Evolutionary conservation across 2,113 vertebrate genomes (phyloP), one percentile per base, ranked within the genome.

Genomic region (Ophiodon elongatus): DNA sequence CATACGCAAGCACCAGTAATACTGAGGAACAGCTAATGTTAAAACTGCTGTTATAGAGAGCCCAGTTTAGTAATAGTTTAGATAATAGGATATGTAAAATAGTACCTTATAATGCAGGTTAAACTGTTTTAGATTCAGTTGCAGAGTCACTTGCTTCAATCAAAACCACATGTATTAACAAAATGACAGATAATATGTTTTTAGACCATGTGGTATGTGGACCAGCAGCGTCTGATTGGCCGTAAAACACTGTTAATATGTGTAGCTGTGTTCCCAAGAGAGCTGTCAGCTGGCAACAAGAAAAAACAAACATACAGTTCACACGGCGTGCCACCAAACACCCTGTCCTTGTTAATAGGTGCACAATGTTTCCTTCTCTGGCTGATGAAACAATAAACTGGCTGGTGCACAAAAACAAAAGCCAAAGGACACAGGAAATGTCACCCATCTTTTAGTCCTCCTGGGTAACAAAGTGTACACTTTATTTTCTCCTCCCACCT

Each of bases 381-480:
- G 47, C 37, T 77, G 43, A 65, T 70, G 41, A 87, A 80, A 85
- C 41, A 71, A 85, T 57, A 57, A 82, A 70, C 76, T 68, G 52
- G 76, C 27, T 63, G 62, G 56, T 82, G 37, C 33, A 56, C n/a
- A 72, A 60, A 79, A 87, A 76, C 41, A 80, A 75, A 80, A 73
- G 62, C 73, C 67, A 41, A 63, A 80, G 82, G 84, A 77, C 63
- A 62, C 68, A 82, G 78, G 75, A 83, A 89, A 88, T 80, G 65
- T 77, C 83, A 21, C 68, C 62, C 17, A 56, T 83, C 75, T 39
- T 60, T 77, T 47, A 63, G 21, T 52, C 41, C 62, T 84, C 47
- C 64, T 63, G 71, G 56, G 33, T 52, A 76, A 78, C 31, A 87
- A 68, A 73, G 27, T 67, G 1, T 31, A 19, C 29, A 17, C 43